Base-by-base conservation (phyloP, 1,140 invertebrate species). In the Batillaria attramentaria region DNA sequence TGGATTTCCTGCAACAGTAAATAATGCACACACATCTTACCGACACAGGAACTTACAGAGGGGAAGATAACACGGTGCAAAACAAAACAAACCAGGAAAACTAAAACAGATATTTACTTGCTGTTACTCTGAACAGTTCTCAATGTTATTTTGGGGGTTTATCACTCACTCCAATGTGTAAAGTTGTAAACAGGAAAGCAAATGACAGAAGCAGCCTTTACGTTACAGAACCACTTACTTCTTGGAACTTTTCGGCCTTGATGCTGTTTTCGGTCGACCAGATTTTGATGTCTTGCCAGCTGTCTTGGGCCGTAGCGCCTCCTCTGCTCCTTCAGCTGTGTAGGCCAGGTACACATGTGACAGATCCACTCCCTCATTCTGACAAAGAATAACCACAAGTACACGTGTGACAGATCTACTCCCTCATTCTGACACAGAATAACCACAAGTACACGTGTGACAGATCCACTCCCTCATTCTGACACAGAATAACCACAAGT, bases 281-380 rank as follows among this genome's bases (percentile, higher is more conserved):
- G 89, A 88, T 77, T 90, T 90, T 66, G 84, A 84, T 13, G 82
- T 62, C 83, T 87, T 87, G 78, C 79, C 68, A 37, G 82, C 66
- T 13, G 84, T 78, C 72, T 87, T 88, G 31, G 84, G 80, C 78
- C 80, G 85, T 81, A 88, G 74, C 13, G 85, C 83, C 54, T 89
- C 85, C 57, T 87, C 85, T 68, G 89, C 90, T 33, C 89, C 89
- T 74, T 92, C 90, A 39, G 89, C 87, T 57, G 90, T 91, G 83
- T 92, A 92, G n/a, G 91, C 89, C 62, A 92, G 79, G 83, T 91
- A 92, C 0, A 92, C 85, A 78, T 91, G 88, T 5, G 89, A 89
- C n/a, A 92, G 83, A 78, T 92, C 91, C 60, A 87, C 79, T 54
- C 89, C 89, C n/a, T 83, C 79, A 37, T 85, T 84, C 81, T 86